Percentiles rank a stretch among this genome's conserved stretches.
These are phyloP conservation scores for Anas acuta DNA, from an alignment of 2,797 vertebrate genomes.

Conservation along the genomic window DNA sequence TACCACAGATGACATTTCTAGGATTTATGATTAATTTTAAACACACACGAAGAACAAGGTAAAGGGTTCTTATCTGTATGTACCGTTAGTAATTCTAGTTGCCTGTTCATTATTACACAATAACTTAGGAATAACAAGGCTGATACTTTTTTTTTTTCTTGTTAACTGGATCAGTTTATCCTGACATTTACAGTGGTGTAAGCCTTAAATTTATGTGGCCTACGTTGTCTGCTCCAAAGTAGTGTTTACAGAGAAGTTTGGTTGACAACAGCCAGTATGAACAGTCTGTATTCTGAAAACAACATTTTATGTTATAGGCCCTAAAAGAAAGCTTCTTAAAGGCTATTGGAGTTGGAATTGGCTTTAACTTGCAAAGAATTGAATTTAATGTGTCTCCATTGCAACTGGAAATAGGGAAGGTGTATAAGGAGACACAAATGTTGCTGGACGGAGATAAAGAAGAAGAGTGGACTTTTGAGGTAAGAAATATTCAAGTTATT, in stretches of 20 bases:
- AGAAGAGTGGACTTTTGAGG: conserved; percentile 91
- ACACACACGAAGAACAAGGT: neutral
- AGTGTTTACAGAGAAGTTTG: neutral
- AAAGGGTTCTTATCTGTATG: neutral
- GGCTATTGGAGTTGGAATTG: conserved; percentile 91
- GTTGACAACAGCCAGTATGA: neutral
- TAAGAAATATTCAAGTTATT: conserved; percentile 67
- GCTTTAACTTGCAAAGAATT: conserved; percentile 91
- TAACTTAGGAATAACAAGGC: neutral
- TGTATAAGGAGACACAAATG: conserved; percentile 87
- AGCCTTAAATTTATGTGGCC: neutral
- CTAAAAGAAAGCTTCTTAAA: conserved; percentile 98
- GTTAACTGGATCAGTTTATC: neutral
- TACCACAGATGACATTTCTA: neutral
- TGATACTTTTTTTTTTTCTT: neutral
- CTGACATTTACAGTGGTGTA: neutral
- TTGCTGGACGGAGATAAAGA: conserved; percentile 90
- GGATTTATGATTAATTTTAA: neutral
- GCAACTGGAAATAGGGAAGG: conserved; percentile 78
- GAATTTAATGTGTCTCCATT: conserved; percentile 89
- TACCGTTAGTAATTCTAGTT: neutral
- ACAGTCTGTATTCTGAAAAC: neutral
- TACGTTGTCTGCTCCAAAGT: neutral
- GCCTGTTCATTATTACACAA: neutral
- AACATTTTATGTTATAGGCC: conserved; percentile 77